These are phyloP conservation scores for Mobula birostris DNA, from an alignment of 2,113 vertebrate species.

Conservation along the genomic window DNA sequence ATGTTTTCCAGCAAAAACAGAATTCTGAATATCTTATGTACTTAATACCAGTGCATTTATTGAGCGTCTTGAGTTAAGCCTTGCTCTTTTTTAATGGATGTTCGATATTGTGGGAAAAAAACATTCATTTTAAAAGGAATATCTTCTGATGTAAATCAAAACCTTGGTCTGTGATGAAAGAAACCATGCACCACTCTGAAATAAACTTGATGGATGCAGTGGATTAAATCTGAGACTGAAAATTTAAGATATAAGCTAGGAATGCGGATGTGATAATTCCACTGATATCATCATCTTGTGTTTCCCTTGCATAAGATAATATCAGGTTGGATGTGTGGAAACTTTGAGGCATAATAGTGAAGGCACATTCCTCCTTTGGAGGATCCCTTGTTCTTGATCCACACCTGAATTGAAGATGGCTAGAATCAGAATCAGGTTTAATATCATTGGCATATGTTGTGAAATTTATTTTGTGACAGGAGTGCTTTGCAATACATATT, in stretches of 20 bases:
- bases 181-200: slow-evolving; percentile 8
- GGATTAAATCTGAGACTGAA: not conserved
- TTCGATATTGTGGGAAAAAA: not conserved
- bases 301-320: not conserved
- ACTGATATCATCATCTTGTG: no score
- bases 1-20: not conserved
- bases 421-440: no score
- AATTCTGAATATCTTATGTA: not conserved
- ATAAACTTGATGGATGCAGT: not conserved
- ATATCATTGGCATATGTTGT: no score
- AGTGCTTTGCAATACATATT: no score
- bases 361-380: not conserved
- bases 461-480: no score
- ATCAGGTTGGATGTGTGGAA: no score
- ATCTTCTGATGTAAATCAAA: not conserved
- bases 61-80: not conserved
- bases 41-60: not conserved
- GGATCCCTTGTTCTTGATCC: not conserved
- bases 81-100: not conserved
- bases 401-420: not conserved
- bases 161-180: not conserved
- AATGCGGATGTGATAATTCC: not conserved
- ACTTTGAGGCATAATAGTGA: no score
- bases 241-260: not conserved
- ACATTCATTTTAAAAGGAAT: not conserved